Conservation (phyloP, 2,113 vertebrate genomes). For the Ophthalmolycus amberensis region DNA sequence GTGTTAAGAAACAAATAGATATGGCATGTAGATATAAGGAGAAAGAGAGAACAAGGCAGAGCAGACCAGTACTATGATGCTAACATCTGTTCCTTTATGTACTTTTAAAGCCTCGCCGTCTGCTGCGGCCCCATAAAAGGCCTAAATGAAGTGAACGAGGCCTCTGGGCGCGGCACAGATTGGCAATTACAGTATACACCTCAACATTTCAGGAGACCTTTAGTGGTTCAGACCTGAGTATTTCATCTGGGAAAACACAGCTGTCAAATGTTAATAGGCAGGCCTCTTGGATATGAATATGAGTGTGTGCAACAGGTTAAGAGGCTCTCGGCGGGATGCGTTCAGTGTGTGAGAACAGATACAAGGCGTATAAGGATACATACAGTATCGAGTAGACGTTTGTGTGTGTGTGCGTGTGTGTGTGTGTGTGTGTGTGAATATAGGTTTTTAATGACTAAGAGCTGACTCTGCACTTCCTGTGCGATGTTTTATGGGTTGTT, state of each 20-base stretch:
- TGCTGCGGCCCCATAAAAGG: slow-evolving; percentile 59
- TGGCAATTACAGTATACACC: slow-evolving; percentile 60
- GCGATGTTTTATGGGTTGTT: slow-evolving; percentile 51
- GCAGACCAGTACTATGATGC: slow-evolving; percentile 44
- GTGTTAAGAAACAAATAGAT: slow-evolving; percentile 33
- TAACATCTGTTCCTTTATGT: slow-evolving; percentile 73
- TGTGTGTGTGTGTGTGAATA: not conserved
- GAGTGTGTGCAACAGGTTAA: slow-evolving; percentile 61
- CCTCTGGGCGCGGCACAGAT: slow-evolving; percentile 64
- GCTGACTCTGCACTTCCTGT: slow-evolving; percentile 4
- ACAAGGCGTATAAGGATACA: not conserved
- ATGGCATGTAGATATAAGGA: not conserved
- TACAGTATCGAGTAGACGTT: not conserved
- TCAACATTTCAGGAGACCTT: slow-evolving; percentile 65
- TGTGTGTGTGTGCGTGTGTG: not conserved
- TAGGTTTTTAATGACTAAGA: slow-evolving; percentile 30
- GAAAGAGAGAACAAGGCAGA: slow-evolving; percentile 13
- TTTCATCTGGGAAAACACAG: slow-evolving; percentile 62
- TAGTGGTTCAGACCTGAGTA: slow-evolving; percentile 45
- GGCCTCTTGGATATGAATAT: slow-evolving; percentile 20
- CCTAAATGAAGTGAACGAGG: slow-evolving; percentile 60
- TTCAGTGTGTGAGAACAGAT: slow-evolving; percentile 16
- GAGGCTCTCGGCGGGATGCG: slow-evolving; percentile 18
- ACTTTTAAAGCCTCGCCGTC: slow-evolving; percentile 62
- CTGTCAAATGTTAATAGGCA: slow-evolving; percentile 63